Percentiles rank a stretch among this genome's conserved stretches.
Conservation (phyloP, 2,113 vertebrate genomes). For the Melanostigma gelatinosum region DNA sequence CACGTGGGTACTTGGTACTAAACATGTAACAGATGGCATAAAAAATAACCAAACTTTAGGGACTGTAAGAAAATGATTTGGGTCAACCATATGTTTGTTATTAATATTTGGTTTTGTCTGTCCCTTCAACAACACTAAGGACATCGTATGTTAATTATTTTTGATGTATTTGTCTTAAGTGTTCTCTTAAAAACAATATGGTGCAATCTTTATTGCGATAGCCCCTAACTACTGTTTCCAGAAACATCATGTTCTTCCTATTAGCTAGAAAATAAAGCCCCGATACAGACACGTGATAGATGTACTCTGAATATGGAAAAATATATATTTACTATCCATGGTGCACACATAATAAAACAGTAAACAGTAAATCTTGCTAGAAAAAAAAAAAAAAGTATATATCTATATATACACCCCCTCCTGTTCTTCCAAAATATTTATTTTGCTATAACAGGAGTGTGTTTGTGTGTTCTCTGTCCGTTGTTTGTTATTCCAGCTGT, state of each 20-base stretch:
- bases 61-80: background rate
- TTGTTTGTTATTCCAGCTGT: constrained; percentile 69
- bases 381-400: background rate
- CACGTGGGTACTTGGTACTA: background rate
- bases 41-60: background rate
- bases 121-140: background rate
- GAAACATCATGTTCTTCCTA: background rate
- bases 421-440: background rate
- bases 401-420: background rate
- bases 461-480: constrained; percentile 19
- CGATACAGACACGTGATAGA: background rate
- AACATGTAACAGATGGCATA: background rate
- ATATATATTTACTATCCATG: background rate
- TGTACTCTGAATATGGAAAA: background rate
- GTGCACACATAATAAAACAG: background rate
- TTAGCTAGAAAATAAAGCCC: background rate
- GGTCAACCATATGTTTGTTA: background rate
- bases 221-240: background rate
- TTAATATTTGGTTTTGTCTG: background rate
- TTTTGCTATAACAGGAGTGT: constrained; percentile 15
- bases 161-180: background rate
- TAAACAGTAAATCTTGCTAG: background rate
- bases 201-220: background rate
- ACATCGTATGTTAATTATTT: background rate
- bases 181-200: background rate